phyloP scores from a whole-genome alignment of 2,797 vertebrate genomes.

The Hapalemur alaotrensis region DNA sequence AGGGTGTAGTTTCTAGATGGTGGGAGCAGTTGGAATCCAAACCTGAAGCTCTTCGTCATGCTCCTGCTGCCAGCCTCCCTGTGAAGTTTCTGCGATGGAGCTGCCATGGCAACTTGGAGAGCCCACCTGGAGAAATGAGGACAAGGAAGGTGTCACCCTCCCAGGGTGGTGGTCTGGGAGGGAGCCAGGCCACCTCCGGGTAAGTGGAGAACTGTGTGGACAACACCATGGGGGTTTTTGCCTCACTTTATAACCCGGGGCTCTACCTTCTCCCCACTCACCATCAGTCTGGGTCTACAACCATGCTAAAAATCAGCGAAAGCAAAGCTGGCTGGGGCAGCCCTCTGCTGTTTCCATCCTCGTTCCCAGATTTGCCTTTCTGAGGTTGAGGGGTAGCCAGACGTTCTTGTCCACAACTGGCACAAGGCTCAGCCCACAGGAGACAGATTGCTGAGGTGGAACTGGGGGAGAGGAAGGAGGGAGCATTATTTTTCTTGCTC shows the following conservation, averaged over 20 bases:
- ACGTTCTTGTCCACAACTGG: not conserved
- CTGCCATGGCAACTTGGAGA: not conserved
- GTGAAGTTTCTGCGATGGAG: not conserved
- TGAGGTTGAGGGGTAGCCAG: not conserved
- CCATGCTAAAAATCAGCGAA: too few species aligned
- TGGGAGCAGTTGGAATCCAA: not conserved
- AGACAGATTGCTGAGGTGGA: not conserved
- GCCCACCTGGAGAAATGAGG: not conserved
- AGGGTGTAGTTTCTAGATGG: not conserved
- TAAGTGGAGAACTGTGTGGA: not conserved
- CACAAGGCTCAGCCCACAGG: not conserved
- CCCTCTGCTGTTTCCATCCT: not conserved
- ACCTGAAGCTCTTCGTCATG: not conserved
- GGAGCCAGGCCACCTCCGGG: not conserved
- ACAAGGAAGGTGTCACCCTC: not conserved
- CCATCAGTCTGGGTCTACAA: not conserved
- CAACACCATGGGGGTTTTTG: not conserved
- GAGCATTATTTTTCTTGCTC: not conserved
- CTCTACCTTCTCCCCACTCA: not conserved
- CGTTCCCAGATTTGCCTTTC: not conserved
- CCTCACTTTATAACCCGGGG: not conserved
- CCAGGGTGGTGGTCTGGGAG: not conserved
- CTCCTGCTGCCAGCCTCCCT: not conserved
- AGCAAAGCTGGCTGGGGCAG: not conserved
- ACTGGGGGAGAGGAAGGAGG: not conserved